Base-by-base conservation (phyloP, 2,888 invertebrate genomes). In the Lordiphosa andalusiaca region DNA sequence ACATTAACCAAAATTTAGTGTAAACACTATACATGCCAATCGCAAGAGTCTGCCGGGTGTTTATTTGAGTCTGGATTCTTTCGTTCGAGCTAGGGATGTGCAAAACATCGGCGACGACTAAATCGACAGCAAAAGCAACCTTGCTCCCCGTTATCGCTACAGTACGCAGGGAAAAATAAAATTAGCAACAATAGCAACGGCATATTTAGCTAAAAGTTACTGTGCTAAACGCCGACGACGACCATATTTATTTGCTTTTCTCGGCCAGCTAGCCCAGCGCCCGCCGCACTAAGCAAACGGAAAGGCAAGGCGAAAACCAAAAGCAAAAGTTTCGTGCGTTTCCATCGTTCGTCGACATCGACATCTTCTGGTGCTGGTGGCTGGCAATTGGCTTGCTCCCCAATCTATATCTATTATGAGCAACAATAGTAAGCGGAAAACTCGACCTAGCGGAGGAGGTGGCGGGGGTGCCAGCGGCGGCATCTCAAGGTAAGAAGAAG, bases 341-440 rank as follows among this genome's bases (percentile, higher is more conserved):
- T 47, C 9, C 47, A 35, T 47, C 47, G 52, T 53, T 36, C 52
- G 53, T 54, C 35, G 21, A 41, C 75, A 69, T 72, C 33, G 30
- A 67, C 73, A 58, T 65, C 70, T 69, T 66, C 62, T 73, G 67
- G 66, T 83, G 61, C 76, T 78, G 75, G 71, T 73, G 71, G 75
- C 67, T 72, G 73, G 68, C 53, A 66, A 53, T 66, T 58, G 59
- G 67, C 47, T 47, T 47, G 47, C 47, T 67, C 71, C 73, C 72
- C 61, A 71, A 61, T 58, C 58, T 41, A 65, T 59, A 64, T 68
- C 69, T 71, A 74, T 71, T 74, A 84, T 84, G 88, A 86, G 87
- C 69, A 86, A 87, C 75, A 95, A 94, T 90, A 95, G 92, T 90
- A 95, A 95, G 91, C 93, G 94, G 91, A 95, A 95, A 92, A 95